phyloP scores from a whole-genome alignment of 2,113 vertebrate species.

The Nothocercus nigrocapillus region DNA sequence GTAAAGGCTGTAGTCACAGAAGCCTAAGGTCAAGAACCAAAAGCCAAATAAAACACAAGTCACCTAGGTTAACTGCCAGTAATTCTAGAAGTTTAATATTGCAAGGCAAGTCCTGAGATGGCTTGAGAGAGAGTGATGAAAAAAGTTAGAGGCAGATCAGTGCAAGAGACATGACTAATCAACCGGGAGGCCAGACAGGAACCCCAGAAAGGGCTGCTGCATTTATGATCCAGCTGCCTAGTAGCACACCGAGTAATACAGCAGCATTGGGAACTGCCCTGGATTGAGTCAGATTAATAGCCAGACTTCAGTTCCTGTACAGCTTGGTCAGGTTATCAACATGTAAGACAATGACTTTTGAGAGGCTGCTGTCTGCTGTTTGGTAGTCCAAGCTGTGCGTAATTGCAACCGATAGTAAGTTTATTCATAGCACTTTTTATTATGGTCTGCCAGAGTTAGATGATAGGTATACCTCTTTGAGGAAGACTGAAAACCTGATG shows the following conservation, averaged over 20 bases:
- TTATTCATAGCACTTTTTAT: constrained; percentile 25
- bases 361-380: background rate
- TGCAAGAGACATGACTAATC: background rate
- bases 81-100: background rate
- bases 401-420: background rate
- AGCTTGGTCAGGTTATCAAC: background rate
- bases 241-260: background rate
- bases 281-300: background rate
- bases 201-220: background rate
- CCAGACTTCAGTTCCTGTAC: background rate
- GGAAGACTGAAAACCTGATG: background rate
- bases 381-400: background rate
- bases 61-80: background rate
- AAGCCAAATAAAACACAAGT: background rate
- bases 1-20: background rate
- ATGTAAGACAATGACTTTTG: background rate
- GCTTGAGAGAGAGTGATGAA: background rate
- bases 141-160: background rate
- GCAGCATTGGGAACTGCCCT: background rate
- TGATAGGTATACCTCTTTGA: background rate
- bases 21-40: background rate
- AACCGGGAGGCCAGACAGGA: background rate
- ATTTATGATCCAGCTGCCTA: background rate
- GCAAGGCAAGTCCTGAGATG: background rate
- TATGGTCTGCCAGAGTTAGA: constrained; percentile 10